phyloP scores from a whole-genome alignment of 2,888 invertebrate species.

The Biston stratarius region DNA sequence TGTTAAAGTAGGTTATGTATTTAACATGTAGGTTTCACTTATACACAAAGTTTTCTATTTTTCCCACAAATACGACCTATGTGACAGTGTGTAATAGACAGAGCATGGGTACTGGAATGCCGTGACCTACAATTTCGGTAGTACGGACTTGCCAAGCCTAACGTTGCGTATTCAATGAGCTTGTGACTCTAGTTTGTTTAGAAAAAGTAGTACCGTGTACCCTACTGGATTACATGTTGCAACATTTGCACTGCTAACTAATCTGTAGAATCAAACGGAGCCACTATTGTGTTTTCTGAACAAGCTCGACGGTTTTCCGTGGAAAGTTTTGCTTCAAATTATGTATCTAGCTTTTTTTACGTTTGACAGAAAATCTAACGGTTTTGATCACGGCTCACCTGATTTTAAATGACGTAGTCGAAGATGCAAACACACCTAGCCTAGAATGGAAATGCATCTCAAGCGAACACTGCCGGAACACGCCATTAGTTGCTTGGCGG shows the following conservation, averaged over 20 bases:
- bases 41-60: conserved; percentile 20
- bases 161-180: conserved; percentile 42
- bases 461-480: too few relatives aligned
- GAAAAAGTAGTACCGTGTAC: conserved; percentile 24
- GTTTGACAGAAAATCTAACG: too few relatives aligned
- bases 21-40: conserved; percentile 6
- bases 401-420: too few relatives aligned
- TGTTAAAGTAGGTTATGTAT: background rate
- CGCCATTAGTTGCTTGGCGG: too few relatives aligned
- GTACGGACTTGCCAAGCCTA: conserved; percentile 29
- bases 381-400: too few relatives aligned
- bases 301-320: too few relatives aligned
- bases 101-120: conserved; percentile 38
- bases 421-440: too few relatives aligned
- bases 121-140: conserved; percentile 55
- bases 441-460: too few relatives aligned
- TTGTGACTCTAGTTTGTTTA: conserved; percentile 17
- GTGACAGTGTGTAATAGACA: conserved; percentile 21
- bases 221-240: background rate
- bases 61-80: conserved; percentile 2
- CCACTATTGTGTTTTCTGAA: background rate
- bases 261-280: background rate
- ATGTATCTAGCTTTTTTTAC: too few relatives aligned
- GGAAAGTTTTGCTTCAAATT: too few relatives aligned
- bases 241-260: background rate